These are phyloP conservation scores for Cryptocephalus primarius DNA, from an alignment of 2,888 invertebrate genomes.

Conservation along the genomic window DNA sequence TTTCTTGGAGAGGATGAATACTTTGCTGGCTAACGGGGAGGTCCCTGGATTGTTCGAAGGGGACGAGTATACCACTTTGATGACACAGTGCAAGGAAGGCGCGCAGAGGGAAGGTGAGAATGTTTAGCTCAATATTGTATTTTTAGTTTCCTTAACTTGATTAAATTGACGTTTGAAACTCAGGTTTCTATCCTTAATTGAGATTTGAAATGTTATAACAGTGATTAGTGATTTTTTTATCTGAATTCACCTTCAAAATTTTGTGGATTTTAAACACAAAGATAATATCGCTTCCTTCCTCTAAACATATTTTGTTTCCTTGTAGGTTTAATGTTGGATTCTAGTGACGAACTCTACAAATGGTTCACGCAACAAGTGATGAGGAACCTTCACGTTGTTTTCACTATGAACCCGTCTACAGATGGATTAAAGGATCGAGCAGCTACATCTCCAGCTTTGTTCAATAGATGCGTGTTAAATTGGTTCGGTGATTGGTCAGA, in stretches of 20 bases:
- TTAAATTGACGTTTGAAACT: no score
- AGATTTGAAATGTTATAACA: no score
- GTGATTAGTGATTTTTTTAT: no score
- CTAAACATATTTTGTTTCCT: conserved; percentile 2
- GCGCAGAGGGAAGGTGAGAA: conserved; percentile 76
- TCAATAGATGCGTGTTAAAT: conserved; percentile 97
- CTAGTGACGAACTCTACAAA: conserved; percentile 96
- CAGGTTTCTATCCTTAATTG: no score
- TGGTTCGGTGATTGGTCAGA: conserved; percentile 99
- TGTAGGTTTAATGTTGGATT: conserved; percentile 84
- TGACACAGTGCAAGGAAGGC: conserved; percentile 99
- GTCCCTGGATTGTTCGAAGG: conserved; percentile 91
- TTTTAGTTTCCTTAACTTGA: not conserved
- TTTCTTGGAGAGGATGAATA: conserved; percentile 99
- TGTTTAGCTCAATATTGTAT: not conserved
- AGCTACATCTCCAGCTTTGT: conserved; percentile 96
- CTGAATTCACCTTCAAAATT: no score
- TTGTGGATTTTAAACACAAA: no score
- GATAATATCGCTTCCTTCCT: no score
- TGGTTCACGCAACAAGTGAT: conserved; percentile 99
- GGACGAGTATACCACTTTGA: conserved; percentile 96
- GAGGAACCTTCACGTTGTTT: conserved; percentile 98
- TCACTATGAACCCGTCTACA: conserved; percentile 99
- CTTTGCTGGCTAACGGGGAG: conserved; percentile 96
- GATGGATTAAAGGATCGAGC: conserved; percentile 97